phyloP scores from a whole-genome alignment of 2,888 invertebrate species.

The Andrena chrysosceles region DNA sequence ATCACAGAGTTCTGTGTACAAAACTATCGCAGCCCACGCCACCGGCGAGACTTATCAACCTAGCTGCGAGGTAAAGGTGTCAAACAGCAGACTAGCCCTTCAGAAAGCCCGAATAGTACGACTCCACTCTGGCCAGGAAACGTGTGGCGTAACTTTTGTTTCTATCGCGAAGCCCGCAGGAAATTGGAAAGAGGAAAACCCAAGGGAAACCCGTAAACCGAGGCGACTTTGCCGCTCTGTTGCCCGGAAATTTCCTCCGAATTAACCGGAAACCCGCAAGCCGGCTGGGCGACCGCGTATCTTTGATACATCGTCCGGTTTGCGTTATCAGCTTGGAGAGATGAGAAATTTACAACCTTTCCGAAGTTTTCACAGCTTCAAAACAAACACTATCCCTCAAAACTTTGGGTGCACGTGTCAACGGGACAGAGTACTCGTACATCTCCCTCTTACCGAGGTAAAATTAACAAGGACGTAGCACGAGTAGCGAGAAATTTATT shows the following conservation, averaged over 20 bases:
- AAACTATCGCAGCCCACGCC: background rate
- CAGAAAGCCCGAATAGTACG: slow-evolving; percentile 9
- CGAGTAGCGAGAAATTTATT: too few species aligned
- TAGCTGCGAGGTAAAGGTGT: slow-evolving; percentile 3
- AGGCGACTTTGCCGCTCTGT: slow-evolving; percentile 23
- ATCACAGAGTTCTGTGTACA: too few species aligned
- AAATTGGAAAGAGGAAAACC: slow-evolving; percentile 46
- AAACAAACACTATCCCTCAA: background rate
- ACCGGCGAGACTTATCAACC: slow-evolving; percentile 5
- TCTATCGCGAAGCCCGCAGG: slow-evolving; percentile 35
- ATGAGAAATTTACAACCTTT: slow-evolving; percentile 34
- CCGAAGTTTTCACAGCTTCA: background rate
- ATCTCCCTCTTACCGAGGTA: background rate
- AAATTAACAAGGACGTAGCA: too few species aligned
- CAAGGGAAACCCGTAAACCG: slow-evolving; percentile 25
- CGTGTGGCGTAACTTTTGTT: slow-evolving; percentile 47
- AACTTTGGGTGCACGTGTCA: background rate
- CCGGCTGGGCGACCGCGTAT: slow-evolving; percentile 16
- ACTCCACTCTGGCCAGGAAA: slow-evolving; percentile 13
- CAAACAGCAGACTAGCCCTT: background rate
- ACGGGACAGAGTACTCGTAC: background rate
- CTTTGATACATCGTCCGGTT: slow-evolving; percentile 36
- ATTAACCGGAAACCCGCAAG: slow-evolving; percentile 57
- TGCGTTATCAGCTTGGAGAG: slow-evolving; percentile 28
- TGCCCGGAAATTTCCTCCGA: slow-evolving; percentile 46